Evolutionary conservation across 1,140 invertebrate genomes (phyloP).

Genomic region (Nephotettix cincticeps): DNA sequence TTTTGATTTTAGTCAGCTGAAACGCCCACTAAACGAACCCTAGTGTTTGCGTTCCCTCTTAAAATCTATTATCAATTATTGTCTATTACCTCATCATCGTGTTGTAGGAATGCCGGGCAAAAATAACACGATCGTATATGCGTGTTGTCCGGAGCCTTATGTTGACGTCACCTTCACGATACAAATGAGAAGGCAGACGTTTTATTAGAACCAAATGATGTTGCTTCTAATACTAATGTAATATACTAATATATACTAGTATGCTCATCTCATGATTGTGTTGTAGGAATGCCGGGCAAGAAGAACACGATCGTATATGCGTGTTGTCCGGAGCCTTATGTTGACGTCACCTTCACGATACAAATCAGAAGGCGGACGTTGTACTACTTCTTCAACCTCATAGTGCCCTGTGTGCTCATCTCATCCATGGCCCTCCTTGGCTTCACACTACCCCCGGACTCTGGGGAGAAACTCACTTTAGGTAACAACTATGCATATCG

Average conservation of each 20-base stretch:
- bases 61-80: no score
- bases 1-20: no score
- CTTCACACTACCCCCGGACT: conserved; percentile 96
- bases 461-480: conserved; percentile 97
- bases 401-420: conserved; percentile 97
- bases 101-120: conserved; percentile 87
- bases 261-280: no score
- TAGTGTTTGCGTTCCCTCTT: no score
- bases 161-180: conserved; percentile 97
- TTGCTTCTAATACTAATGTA: no score
- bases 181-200: conserved; percentile 91
- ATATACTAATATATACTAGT: no score
- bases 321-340: conserved; percentile 90
- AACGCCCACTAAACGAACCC: no score
- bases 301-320: conserved; percentile 79
- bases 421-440: conserved; percentile 97
- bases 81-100: no score
- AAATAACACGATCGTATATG: conserved; percentile 78
- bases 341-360: conserved; percentile 97
- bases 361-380: conserved; percentile 94
- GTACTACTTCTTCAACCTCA: conserved; percentile 99
- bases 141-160: conserved; percentile 90
- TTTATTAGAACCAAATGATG: no score
- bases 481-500: no score
- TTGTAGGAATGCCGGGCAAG: conserved; percentile 79